phyloP scores from a whole-genome alignment of 1,140 invertebrate species.

The Chlorops oryzae region DNA sequence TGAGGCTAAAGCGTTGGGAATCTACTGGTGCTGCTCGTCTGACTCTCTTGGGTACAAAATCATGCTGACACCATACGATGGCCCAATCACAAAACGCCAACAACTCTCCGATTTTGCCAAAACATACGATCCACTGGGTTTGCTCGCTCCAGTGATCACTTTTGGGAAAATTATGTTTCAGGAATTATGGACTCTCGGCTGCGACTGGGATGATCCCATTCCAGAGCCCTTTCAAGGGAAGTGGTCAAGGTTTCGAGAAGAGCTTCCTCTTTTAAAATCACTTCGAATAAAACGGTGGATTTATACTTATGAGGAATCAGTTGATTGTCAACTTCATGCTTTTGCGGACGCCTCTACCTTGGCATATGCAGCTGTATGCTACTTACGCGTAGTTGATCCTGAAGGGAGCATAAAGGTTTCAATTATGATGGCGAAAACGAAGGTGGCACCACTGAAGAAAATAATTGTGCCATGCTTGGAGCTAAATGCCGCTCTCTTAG shows the following conservation, averaged over 20 bases:
- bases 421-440: conserved; percentile 37
- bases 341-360: conserved; percentile 34
- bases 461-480: conserved; percentile 47
- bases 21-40: neutral
- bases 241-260: neutral
- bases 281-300: neutral
- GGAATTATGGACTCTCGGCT: neutral
- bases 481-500: conserved; percentile 43
- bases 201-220: neutral
- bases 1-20: neutral
- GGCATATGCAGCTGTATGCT: conserved; percentile 33
- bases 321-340: conserved; percentile 26
- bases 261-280: neutral
- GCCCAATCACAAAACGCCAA: neutral
- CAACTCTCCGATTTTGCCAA: neutral
- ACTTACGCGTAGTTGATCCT: conserved; percentile 16
- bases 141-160: neutral
- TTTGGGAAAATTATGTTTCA: neutral
- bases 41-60: neutral
- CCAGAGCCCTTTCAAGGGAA: neutral
- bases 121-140: neutral
- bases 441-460: conserved; percentile 41
- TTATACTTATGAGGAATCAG: too few species aligned
- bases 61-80: neutral
- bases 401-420: conserved; percentile 9